Evolutionary conservation across 2,888 invertebrate species (phyloP).

Genomic region (Chrysomela aeneicollis): DNA sequence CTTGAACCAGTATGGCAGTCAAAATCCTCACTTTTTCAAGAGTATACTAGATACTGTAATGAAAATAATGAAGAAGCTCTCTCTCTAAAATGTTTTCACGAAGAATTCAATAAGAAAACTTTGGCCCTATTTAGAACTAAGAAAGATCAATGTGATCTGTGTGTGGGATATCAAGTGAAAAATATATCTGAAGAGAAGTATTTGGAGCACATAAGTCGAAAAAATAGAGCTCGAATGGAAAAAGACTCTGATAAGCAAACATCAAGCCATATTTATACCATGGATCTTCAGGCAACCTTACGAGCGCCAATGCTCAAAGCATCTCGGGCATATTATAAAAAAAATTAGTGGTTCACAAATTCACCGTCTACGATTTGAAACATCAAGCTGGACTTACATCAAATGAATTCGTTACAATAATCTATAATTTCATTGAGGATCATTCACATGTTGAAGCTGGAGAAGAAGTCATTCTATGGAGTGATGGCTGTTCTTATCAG

Average conservation of each 20-base stretch:
- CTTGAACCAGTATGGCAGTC: conserved; percentile 4
- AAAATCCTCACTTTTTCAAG: not conserved
- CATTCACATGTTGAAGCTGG: not conserved
- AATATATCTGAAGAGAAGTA: conserved; percentile 3
- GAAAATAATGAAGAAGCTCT: conserved; percentile 6
- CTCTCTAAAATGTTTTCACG: conserved; percentile 7
- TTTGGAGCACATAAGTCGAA: conserved; percentile 9
- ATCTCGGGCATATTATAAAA: conserved; percentile 33
- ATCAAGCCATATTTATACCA: conserved; percentile 19
- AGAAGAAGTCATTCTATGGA: conserved; percentile 27
- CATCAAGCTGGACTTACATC: conserved; percentile 26
- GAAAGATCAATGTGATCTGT: conserved; percentile 33
- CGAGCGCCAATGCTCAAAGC: conserved; percentile 28
- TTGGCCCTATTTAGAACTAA: conserved; percentile 22
- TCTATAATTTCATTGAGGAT: conserved; percentile 10
- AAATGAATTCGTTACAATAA: conserved; percentile 29
- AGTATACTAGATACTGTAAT: conserved; percentile 1
- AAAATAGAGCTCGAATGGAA: conserved; percentile 25
- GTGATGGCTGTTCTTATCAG: conserved; percentile 35
- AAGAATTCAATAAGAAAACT: conserved; percentile 18
- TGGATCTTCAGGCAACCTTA: conserved; percentile 33
- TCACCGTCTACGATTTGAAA: conserved; percentile 36
- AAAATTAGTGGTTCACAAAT: conserved; percentile 36
- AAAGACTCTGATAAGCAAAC: conserved; percentile 17
- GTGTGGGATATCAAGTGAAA: conserved; percentile 11